Base-by-base conservation (phyloP, 1,140 invertebrate species). In the Microplitis demolitor region DNA sequence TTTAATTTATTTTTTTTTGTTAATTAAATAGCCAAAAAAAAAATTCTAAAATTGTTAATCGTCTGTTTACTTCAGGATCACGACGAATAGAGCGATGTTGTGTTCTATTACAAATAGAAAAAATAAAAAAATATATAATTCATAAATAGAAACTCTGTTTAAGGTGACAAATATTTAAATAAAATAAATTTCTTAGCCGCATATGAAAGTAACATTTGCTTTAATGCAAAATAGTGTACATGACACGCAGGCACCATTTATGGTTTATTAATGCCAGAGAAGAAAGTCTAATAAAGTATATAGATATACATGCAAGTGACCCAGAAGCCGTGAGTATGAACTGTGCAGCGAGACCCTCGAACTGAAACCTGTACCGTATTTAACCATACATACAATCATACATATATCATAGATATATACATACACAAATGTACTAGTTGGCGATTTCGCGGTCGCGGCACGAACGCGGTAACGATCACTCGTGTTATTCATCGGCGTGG, bases 401-500 rank as follows among this genome's bases (percentile, higher is more conserved):
- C 39, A 45, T 54, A 4, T n/a, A 54, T 54, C 8, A 54, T 16
- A 56, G 8, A 14, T 53, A 13, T 31, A 54, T 68, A 53, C 54
- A 24, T 9, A 54, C 37, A 33, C 24, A 24, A 24, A 24, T 24
- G 2, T 24, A 24, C 51, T 31, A 24, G 34, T 9, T 39, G 24
- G 45, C 54, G 24, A 62, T 70, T 70, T 70, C 56, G 68, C 16
- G 68, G 58, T 70, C 39, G 68, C 56, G 56, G 50, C 60, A 62
- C 45, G 58, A 70, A 62, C 58, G 68, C 66, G 39, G 58, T 37
- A 61, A 61, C 45, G 37, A 70, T 70, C 68, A 70, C 39, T 62
- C 56, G 58, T 39, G 56, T 62, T 70, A 16, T 33, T 60, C 68
- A 70, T 60, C 51, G 68, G 60, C 54, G 39, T 70, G 68, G 60